Conservation (phyloP, 2,113 vertebrate genomes). For the Tragelaphus imberbis region DNA sequence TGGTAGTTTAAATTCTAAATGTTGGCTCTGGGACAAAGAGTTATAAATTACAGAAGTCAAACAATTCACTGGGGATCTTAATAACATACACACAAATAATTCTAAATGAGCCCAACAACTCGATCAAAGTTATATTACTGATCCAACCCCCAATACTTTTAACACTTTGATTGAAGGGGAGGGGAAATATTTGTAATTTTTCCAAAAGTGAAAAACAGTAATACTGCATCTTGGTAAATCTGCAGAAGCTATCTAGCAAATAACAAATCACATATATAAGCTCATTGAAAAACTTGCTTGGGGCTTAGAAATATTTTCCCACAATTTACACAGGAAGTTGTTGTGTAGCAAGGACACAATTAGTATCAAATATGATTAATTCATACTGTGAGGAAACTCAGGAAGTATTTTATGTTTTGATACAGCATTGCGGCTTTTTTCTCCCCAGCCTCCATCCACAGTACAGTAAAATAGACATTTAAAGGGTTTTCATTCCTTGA, state of each 20-base stretch:
- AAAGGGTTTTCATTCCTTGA: neutral
- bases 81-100: neutral
- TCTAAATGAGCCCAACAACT: neutral
- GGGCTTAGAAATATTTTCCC: slow-evolving; percentile 77
- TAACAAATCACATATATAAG: slow-evolving; percentile 58
- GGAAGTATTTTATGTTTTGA: slow-evolving; percentile 70
- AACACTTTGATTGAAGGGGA: neutral
- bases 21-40: neutral
- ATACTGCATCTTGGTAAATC: slow-evolving; percentile 63
- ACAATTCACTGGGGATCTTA: neutral
- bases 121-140: neutral
- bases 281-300: slow-evolving; percentile 61
- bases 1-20: slow-evolving; percentile 3
- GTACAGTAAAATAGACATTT: slow-evolving; percentile 57
- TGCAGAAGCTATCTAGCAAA: slow-evolving; percentile 74
- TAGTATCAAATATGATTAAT: slow-evolving; percentile 80
- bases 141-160: neutral
- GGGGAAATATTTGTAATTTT: slow-evolving; percentile 34
- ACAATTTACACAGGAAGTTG: slow-evolving; percentile 78
- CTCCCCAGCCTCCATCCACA: slow-evolving; percentile 58
- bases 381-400: slow-evolving; percentile 73
- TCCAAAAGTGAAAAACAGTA: slow-evolving; percentile 68
- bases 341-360: slow-evolving; percentile 75
- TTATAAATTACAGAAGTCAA: neutral
- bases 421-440: slow-evolving; percentile 52